A percentile compares a stretch with the other conserved stretches of the same genome.
Conservation (phyloP, 2,113 vertebrate species). For the Irena cyanogastra region DNA sequence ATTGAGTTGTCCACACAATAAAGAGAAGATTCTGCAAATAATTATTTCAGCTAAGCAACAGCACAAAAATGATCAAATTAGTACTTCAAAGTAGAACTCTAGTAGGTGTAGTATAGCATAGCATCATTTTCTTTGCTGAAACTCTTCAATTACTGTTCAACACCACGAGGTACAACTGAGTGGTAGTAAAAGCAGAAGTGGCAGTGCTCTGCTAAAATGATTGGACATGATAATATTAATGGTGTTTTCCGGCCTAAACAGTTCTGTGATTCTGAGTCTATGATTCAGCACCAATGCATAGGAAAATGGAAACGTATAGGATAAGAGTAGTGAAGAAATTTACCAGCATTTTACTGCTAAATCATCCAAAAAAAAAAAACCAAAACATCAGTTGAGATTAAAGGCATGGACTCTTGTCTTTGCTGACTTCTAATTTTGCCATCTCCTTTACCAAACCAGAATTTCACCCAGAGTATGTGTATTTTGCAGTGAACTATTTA, state of each 20-base stretch:
- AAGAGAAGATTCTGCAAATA: neutral
- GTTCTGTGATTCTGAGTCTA: neutral
- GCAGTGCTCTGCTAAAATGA: neutral
- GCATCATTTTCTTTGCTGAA: neutral
- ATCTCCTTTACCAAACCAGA: neutral
- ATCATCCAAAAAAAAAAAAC: neutral
- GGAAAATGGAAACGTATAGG: neutral
- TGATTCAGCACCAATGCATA: neutral
- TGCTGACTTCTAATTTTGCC: neutral
- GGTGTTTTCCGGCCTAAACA: neutral
- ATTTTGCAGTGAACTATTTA: neutral
- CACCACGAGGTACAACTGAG: neutral
- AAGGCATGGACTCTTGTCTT: neutral
- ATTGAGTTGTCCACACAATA: neutral
- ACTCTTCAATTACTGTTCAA: neutral
- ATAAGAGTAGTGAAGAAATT: neutral
- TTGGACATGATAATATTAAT: neutral
- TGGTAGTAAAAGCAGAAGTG: neutral
- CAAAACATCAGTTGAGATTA: neutral
- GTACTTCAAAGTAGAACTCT: neutral
- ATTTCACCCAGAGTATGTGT: neutral
- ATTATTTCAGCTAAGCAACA: neutral
- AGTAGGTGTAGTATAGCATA: neutral
- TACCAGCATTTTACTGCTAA: neutral
- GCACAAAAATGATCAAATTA: neutral